phyloP scores from a whole-genome alignment of 2,113 vertebrate genomes.

The Atlantisia rogersi region DNA sequence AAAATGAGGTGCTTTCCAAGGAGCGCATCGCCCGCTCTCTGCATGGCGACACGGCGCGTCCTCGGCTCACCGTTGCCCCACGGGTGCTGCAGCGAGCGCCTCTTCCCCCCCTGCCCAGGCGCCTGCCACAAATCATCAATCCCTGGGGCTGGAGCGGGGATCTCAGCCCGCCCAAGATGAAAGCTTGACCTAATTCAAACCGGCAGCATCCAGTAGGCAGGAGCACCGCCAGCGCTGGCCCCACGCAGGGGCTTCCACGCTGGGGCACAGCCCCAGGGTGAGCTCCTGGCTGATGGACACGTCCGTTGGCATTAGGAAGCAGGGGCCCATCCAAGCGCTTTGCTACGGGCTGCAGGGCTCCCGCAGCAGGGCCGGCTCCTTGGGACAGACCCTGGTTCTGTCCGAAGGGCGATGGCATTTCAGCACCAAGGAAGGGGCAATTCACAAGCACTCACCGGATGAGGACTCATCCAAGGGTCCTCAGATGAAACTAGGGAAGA shows the following conservation, averaged over 20 bases:
- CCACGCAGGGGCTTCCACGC: not conserved
- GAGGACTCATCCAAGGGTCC: not conserved
- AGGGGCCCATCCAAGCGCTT: not conserved
- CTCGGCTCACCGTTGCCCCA: not conserved
- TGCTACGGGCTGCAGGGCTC: not conserved
- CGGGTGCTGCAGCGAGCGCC: not conserved
- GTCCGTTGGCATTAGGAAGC: not conserved
- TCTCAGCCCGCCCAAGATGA: slow-evolving; percentile 3
- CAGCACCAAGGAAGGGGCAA: not conserved
- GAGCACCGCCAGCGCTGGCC: not conserved
- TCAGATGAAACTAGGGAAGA: not conserved
- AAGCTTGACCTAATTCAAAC: slow-evolving; percentile 62
- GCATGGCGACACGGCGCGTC: fast-evolving
- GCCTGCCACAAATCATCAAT: not conserved
- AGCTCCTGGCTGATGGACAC: not conserved
- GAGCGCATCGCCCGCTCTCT: not conserved
- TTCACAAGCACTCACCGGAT: not conserved
- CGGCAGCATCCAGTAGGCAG: slow-evolving; percentile 18
- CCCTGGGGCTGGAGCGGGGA: not conserved
- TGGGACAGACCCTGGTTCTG: not conserved
- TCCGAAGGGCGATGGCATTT: fast-evolving
- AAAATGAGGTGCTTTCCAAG: not conserved
- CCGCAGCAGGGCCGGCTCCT: not conserved
- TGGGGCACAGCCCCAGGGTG: not conserved
- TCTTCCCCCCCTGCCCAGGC: not conserved